Conservation (phyloP, 2,797 vertebrate species). For the Takifugu ocellatus region DNA sequence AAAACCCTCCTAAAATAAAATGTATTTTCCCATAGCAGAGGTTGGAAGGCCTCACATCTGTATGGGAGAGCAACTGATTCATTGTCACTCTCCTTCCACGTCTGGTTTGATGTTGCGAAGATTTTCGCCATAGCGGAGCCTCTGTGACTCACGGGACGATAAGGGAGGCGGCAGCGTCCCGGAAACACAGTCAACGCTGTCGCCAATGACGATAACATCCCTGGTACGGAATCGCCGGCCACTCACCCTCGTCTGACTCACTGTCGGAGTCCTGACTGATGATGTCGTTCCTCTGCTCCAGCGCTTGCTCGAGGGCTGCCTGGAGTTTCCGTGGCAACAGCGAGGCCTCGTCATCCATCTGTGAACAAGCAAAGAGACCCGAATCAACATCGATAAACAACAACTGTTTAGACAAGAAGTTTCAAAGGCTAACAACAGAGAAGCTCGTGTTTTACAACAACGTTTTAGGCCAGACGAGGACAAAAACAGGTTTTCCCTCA, state of each 20-base stretch:
- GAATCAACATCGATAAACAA: constrained; percentile 52
- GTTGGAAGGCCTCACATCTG: constrained; percentile 13
- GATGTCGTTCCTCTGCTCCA: constrained; percentile 95
- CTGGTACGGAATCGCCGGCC: constrained; percentile 24
- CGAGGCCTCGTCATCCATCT: constrained; percentile 98
- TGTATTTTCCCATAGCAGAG: constrained; percentile 12
- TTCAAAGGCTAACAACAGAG: constrained; percentile 37
- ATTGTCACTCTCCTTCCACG: too few species aligned
- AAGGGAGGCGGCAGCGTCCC: constrained; percentile 2
- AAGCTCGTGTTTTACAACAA: constrained; percentile 23
- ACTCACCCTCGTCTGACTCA: constrained; percentile 95
- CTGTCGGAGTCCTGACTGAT: constrained; percentile 97
- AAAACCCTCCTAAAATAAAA: background rate
- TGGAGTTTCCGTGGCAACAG: constrained; percentile 96
- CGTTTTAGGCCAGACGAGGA: constrained; percentile 6
- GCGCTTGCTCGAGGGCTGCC: constrained; percentile 93
- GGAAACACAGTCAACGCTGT: constrained; percentile 15
- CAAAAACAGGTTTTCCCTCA: too few species aligned
- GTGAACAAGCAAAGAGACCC: constrained; percentile 45
- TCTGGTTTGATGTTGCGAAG: too few species aligned
- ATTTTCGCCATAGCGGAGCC: constrained; percentile 1
- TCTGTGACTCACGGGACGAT: constrained; percentile 30
- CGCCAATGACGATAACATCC: constrained; percentile 42
- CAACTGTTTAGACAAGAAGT: constrained; percentile 15
- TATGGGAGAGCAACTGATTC: constrained; percentile 8